Percentiles rank a stretch among this genome's conserved stretches.
Evolutionary conservation across 2,113 vertebrate species (phyloP).

Genomic region (Barbus barbus): DNA sequence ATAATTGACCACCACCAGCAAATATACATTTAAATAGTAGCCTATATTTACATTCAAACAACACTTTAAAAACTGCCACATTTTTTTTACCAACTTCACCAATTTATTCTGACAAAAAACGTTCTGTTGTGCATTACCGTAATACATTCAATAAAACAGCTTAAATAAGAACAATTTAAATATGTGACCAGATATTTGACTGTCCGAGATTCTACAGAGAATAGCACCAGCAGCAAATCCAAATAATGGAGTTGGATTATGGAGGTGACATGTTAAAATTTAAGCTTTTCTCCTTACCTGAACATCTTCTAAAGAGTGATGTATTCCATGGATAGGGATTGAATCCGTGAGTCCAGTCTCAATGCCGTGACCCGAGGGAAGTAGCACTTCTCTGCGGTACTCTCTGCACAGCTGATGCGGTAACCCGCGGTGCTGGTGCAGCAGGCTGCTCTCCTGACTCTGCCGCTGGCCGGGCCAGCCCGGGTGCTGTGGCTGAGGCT

Average conservation of each 20-base stretch:
- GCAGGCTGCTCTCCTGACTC: constrained; percentile 89
- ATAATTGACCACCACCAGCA: background rate
- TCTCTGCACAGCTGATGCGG: constrained; percentile 97
- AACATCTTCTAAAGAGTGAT: constrained; percentile 96
- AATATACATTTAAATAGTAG: background rate
- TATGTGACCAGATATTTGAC: background rate
- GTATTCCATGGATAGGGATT: constrained; percentile 94
- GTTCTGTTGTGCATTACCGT: background rate
- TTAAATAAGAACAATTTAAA: background rate
- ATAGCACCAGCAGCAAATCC: background rate
- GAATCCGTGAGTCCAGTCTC: constrained; percentile 91
- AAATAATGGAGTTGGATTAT: background rate
- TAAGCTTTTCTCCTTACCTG: constrained; percentile 79
- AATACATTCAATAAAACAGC: background rate
- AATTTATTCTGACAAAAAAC: background rate
- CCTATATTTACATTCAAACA: background rate
- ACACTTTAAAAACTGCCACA: background rate
- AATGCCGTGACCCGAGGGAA: constrained; percentile 92
- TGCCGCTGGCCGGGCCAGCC: constrained; percentile 97
- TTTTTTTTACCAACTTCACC: background rate
- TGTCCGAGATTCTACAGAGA: background rate
- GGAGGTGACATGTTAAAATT: background rate
- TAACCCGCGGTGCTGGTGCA: constrained; percentile 93
- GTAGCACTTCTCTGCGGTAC: constrained; percentile 94
- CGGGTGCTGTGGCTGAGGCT: constrained; percentile 94